Base-by-base conservation (phyloP, 2,888 invertebrate genomes). In the Synergus gifuensis region DNA sequence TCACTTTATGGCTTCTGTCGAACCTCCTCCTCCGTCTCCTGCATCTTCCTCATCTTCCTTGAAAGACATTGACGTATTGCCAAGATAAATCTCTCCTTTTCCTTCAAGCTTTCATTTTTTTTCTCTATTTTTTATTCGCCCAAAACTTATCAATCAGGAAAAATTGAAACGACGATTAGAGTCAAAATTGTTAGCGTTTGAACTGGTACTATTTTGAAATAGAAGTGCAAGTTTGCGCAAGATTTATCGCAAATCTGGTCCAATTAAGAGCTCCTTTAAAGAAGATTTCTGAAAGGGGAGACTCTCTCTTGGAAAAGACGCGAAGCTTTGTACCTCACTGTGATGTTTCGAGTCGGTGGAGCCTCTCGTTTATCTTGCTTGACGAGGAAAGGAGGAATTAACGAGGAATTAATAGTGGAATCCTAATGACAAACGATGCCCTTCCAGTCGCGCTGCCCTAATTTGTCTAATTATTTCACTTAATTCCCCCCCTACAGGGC, bases 321-420 rank as follows among this genome's bases (percentile, higher is more conserved):
- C 36, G 36, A 16, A 54, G 73, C 73, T 73, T 49, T 66, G 40
- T 63, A 76, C 42, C 77, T 79, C 69, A 66, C 46, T 67, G 77
- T 79, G 82, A 81, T 79, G 79, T 63, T 79, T 77, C 81, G 79
- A 78, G 78, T 80, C 81, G 79, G 79, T 80, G 83, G 81, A 88
- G 88, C 88, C 86, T 89, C 89, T 91, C 92, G 91, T 92, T 92
- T 92, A 89, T 92, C 92, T 92, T 92, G 89, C 91, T 91, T 91
- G 91, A 91, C 90, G 92, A 91, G 91, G 91, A 92, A 92, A 92
- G 91, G 91, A 91, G 90, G 92, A 91, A 92, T 92, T 92, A 92
- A 92, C 91, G 91, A 92, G 92, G 92, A 91, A 92, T 91, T 92
- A 92, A 92, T 92, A 91, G 92, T 86, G 89, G 90, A 89, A 91